A percentile compares a stretch with the other conserved stretches of the same genome.
These are phyloP conservation scores for Leptodactylus fallax DNA, from an alignment of 2,797 vertebrate species.

Conservation along the genomic window DNA sequence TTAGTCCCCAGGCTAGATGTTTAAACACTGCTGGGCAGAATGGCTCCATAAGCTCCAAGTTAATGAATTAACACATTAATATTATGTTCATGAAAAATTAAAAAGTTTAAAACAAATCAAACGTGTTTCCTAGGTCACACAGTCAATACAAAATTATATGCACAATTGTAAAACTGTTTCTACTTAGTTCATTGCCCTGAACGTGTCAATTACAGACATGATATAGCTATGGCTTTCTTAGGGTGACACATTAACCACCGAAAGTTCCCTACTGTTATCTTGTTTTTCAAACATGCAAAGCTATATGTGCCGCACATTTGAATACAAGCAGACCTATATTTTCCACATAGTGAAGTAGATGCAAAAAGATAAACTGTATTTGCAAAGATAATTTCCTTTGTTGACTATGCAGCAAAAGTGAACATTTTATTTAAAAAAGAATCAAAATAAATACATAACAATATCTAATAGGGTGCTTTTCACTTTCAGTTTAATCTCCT, in stretches of 20 bases:
- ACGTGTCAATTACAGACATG: background rate
- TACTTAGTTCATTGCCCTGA: background rate
- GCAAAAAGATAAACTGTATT: background rate
- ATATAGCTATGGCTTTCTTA: background rate
- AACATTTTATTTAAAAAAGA: background rate
- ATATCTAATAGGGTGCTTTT: no score
- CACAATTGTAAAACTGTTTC: background rate
- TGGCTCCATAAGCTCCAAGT: no score
- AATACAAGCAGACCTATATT: background rate
- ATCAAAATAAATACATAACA: background rate
- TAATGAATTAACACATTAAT: no score
- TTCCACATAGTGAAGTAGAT: background rate
- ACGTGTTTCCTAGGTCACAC: background rate
- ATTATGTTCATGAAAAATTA: background rate
- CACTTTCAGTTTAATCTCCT: no score
- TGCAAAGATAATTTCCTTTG: background rate
- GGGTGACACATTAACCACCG: slow-evolving; percentile 22
- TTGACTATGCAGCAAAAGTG: background rate
- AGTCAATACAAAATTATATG: background rate
- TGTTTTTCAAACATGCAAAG: background rate
- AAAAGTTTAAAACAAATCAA: background rate
- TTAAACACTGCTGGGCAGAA: no score
- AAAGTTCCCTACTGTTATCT: slow-evolving; percentile 12
- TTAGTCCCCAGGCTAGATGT: no score
- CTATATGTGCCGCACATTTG: background rate